Conservation (phyloP, 2,113 vertebrate genomes). For the Pseudorasbora parva region DNA sequence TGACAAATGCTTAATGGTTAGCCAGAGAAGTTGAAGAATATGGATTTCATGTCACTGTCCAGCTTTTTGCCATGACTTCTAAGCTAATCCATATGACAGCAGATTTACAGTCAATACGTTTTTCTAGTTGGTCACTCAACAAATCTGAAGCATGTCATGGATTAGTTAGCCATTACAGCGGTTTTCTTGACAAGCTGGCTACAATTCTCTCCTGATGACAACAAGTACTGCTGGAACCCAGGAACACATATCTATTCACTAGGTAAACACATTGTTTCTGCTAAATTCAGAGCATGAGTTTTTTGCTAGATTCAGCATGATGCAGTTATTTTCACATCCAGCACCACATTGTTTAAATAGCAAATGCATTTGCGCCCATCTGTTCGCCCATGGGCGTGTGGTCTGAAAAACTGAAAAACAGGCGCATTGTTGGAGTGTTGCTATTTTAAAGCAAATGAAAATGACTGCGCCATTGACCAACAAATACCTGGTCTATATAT, state of each 20-base stretch:
- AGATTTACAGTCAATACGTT: conserved; percentile 29
- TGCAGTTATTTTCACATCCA: no score
- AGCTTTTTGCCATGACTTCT: background rate
- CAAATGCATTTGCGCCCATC: no score
- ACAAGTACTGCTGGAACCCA: background rate
- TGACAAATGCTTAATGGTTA: conserved; percentile 22
- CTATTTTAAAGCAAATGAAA: no score
- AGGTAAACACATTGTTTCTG: background rate
- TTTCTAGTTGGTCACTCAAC: conserved; percentile 19
- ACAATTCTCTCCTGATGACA: background rate
- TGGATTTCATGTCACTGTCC: conserved; percentile 24
- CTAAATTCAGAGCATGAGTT: background rate
- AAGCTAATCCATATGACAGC: conserved; percentile 27
- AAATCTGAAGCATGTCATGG: conserved; percentile 20
- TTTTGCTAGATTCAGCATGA: no score
- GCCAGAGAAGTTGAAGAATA: conserved; percentile 21
- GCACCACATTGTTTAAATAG: no score
- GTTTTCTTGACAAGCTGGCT: background rate
- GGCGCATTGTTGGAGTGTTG: no score
- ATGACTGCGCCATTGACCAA: no score
- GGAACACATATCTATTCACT: background rate
- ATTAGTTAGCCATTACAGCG: conserved; percentile 6
- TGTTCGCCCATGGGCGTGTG: no score
- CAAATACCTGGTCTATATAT: no score
- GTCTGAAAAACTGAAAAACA: no score